Evolutionary conservation across 1,140 invertebrate genomes (phyloP).

Genomic region (Nymphalis io): DNA sequence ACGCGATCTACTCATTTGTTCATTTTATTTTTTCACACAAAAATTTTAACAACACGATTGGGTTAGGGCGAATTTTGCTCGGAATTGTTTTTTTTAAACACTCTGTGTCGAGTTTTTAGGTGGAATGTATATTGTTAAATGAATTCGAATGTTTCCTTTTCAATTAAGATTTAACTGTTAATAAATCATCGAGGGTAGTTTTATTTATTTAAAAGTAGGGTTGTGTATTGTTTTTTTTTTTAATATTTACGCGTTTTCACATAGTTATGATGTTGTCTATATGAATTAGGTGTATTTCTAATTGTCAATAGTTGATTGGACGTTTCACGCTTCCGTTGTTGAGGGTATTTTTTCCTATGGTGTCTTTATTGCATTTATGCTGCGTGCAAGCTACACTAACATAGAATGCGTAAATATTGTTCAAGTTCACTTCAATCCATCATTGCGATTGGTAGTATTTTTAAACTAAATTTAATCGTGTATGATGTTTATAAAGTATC

Average conservation of each 20-base stretch:
- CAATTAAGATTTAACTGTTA: conserved; percentile 1
- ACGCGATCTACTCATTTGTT: conserved; percentile 19
- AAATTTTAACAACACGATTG: conserved; percentile 12
- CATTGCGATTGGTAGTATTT: too few relatives aligned
- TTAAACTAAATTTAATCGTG: too few relatives aligned
- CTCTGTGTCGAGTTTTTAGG: not conserved
- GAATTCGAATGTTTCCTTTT: conserved; percentile 1
- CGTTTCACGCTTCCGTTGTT: too few relatives aligned
- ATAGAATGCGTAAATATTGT: too few relatives aligned
- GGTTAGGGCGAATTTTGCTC: not conserved
- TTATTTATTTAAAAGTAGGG: not conserved
- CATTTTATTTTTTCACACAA: conserved; percentile 8
- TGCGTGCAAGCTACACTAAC: too few relatives aligned
- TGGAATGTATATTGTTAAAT: conserved; percentile 1
- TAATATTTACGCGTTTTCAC: not conserved
- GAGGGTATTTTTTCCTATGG: too few relatives aligned
- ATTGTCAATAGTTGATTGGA: too few relatives aligned
- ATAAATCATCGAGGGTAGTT: not conserved
- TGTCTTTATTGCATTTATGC: too few relatives aligned
- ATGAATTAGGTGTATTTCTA: too few relatives aligned
- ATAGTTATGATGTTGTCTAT: too few relatives aligned
- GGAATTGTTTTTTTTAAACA: conserved; percentile 12
- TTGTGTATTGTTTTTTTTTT: not conserved
- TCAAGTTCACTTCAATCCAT: too few relatives aligned
- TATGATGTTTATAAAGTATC: too few relatives aligned